Evolutionary conservation across 2,888 invertebrate genomes (phyloP), one percentile per base, ranked within the genome.

Genomic region (Neoitamus cyanurus): DNA sequence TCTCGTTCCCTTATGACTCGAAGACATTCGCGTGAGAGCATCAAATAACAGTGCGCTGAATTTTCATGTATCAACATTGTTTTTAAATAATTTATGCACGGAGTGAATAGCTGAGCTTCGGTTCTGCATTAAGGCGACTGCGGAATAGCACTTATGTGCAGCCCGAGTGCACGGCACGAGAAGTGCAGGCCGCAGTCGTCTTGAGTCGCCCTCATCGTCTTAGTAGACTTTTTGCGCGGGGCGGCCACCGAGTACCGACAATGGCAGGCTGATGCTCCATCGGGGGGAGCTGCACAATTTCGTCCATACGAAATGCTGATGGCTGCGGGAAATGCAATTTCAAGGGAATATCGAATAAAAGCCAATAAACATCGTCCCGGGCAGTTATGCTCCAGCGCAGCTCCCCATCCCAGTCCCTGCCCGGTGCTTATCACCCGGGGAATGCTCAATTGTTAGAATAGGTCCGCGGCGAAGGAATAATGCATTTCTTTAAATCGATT

Each of bases 31-130:
- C 85, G 85, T 86, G 85, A 84, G 85, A 84, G 83, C 80, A 83
- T 84, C 85, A 83, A 86, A 84, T 86, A 84, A 86, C 84, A 46
- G 68, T 84, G 84, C 83, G 48, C 48, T 84, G 84, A 73, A 86
- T 85, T 85, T 84, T 46, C 84, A 85, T 86, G 85, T 86, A 86
- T 84, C 85, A 84, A 84, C 84, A 86, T 86, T 85, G 85, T 85
- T 85, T 84, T 83, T 72, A 84, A 83, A 83, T 86, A 86, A 86
- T 86, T 86, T 86, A 86, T 86, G 85, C 85, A 86, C 37, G 15
- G 37, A 77, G 28, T 77, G 77, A 77, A 77, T 77, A 77, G 77
- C 46, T 77, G 28, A 25, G 25, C 42, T 46, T 46, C 46, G 77
- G 28, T 42, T 77, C 42, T 42, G 42, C 77, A 77, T 77, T 77